Conservation (phyloP, 2,113 vertebrate genomes). For the Etheostoma cragini region DNA sequence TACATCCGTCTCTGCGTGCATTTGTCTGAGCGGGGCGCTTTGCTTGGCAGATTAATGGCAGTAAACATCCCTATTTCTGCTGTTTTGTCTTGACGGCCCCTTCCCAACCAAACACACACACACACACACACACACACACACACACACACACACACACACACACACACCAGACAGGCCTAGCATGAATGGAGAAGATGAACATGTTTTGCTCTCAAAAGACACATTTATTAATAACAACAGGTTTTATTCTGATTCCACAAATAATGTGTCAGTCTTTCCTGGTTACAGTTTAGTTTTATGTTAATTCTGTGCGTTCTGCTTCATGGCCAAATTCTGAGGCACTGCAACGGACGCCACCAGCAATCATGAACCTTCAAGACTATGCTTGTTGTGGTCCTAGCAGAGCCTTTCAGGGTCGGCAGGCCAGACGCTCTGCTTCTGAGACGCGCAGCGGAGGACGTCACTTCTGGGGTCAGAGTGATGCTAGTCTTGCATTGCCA, state of each 20-base stretch:
- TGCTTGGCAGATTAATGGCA: slow-evolving; percentile 61
- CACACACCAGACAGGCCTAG: background rate
- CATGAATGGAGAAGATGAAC: background rate
- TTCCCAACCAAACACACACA: background rate
- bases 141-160: background rate
- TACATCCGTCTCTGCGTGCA: slow-evolving; percentile 20
- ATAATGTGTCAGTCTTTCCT: background rate
- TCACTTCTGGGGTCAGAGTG: no score
- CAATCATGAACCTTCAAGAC: no score
- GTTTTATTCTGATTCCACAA: background rate
- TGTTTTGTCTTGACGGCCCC: slow-evolving; percentile 2
- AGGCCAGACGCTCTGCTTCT: no score
- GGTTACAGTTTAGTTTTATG: background rate
- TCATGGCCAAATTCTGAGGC: background rate
- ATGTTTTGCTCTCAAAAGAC: slow-evolving; percentile 1
- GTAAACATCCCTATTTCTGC: slow-evolving; percentile 32
- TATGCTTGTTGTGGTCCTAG: no score
- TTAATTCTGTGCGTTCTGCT: background rate
- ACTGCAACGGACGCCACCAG: no score
- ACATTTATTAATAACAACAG: background rate
- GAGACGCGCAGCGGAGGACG: no score
- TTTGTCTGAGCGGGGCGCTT: slow-evolving; percentile 27
- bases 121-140: slow-evolving; percentile 5
- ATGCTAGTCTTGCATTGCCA: no score
- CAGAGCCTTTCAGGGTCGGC: no score